Percentiles rank a stretch among this genome's conserved stretches.
phyloP scores from a whole-genome alignment of 1,140 invertebrate genomes.

The Neodiprion lecontei region DNA sequence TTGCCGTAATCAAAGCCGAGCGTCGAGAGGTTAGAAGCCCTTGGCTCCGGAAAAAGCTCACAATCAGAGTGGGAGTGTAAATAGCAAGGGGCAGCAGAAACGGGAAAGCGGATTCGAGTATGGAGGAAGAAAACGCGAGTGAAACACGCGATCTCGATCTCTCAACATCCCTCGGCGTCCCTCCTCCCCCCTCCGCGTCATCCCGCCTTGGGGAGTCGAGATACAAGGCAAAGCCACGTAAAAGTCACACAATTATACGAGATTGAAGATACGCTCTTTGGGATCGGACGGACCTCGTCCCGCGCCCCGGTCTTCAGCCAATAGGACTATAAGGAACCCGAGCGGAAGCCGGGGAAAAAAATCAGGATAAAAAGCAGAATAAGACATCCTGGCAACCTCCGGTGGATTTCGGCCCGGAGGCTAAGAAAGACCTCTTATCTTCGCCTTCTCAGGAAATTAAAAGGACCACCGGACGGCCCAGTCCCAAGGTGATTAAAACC shows the following conservation, averaged over 20 bases:
- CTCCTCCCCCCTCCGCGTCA: conserved; percentile 13
- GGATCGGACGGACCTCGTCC: neutral
- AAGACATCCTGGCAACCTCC: neutral
- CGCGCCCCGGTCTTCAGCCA: neutral
- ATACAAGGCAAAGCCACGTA: conserved; percentile 4
- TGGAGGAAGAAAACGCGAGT: neutral
- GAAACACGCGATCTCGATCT: conserved; percentile 2
- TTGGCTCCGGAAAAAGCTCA: too few relatives aligned
- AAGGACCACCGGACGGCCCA: conserved; percentile 11
- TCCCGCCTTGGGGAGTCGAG: neutral
- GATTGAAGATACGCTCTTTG: conserved; percentile 16
- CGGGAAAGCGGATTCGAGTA: neutral
- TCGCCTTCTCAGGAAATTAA: conserved; percentile 32
- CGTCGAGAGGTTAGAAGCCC: too few relatives aligned
- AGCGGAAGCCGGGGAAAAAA: neutral
- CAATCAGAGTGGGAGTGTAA: too few relatives aligned
- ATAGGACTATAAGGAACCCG: neutral
- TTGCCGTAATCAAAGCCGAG: too few relatives aligned
- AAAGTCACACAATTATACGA: conserved; percentile 15
- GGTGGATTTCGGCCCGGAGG: conserved; percentile 17
- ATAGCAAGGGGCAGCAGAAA: too few relatives aligned
- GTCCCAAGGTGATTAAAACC: neutral
- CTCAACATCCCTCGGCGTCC: neutral
- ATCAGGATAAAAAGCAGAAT: neutral
- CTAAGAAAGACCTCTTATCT: conserved; percentile 28